These are phyloP conservation scores for Brachyrhaphis roseni DNA, from an alignment of 2,797 vertebrate species.

Conservation along the genomic window DNA sequence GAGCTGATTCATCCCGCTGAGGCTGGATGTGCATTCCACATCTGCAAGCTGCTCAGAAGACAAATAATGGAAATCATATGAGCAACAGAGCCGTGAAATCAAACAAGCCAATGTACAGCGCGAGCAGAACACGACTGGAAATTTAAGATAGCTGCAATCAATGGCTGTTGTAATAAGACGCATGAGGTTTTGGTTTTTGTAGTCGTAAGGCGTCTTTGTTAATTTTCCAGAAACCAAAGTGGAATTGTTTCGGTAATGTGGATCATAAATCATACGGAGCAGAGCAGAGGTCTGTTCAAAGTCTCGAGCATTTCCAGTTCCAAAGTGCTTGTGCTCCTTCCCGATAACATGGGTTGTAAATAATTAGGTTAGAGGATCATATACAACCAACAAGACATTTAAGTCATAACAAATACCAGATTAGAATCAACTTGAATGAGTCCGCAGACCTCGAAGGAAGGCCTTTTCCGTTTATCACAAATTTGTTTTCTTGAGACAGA, in stretches of 20 bases:
- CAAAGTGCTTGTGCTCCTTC: not conserved
- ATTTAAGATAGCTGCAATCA: conserved; percentile 16
- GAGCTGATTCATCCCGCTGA: conserved; percentile 85
- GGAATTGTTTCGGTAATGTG: not conserved
- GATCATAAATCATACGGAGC: conserved; percentile 7
- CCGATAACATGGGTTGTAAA: not conserved
- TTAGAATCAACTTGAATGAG: not conserved
- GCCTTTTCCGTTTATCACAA: not conserved
- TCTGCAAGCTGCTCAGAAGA: conserved; percentile 80
- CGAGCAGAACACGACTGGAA: conserved; percentile 27
- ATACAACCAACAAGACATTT: not conserved
- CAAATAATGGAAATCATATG: conserved; percentile 86
- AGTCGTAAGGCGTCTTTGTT: not conserved
- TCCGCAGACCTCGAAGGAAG: not conserved
- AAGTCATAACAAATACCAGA: conserved; percentile 4
- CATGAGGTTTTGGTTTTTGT: not conserved
- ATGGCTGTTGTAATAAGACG: not conserved
- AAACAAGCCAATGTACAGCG: conserved; percentile 65
- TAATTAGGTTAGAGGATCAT: not conserved
- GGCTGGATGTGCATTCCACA: conserved; percentile 84
- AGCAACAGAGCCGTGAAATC: conserved; percentile 65
- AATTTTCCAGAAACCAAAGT: conserved; percentile 5
- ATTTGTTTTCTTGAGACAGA: not conserved
- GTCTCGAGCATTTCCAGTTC: not conserved
- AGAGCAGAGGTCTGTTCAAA: conserved; percentile 17